Evolutionary conservation across 2,888 invertebrate genomes (phyloP).

Genomic region (Stratiomys singularior): DNA sequence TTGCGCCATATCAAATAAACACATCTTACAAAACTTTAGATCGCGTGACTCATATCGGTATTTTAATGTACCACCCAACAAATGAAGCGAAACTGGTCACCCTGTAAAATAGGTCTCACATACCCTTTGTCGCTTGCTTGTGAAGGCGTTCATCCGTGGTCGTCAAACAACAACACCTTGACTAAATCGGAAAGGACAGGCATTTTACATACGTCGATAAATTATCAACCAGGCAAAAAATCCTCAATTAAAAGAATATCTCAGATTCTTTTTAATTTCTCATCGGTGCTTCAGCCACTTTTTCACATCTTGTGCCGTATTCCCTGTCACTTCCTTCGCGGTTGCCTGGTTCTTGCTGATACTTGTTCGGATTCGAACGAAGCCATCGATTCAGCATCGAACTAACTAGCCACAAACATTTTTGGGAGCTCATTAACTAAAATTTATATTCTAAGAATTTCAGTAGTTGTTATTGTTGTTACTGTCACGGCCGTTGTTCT

Average conservation of each 20-base stretch:
- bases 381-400: slow-evolving; percentile 29
- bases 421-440: slow-evolving; percentile 36
- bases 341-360: not conserved
- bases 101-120: not conserved
- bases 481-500: not conserved
- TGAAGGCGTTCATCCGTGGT: not conserved
- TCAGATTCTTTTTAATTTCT: slow-evolving; percentile 15
- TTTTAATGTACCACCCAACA: too few species aligned
- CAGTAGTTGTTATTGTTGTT: not conserved
- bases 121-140: not conserved
- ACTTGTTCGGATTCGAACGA: not conserved
- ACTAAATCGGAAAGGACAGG: slow-evolving; percentile 36
- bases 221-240: slow-evolving; percentile 13
- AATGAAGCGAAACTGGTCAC: not conserved
- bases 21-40: too few species aligned
- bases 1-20: too few species aligned
- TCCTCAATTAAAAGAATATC: slow-evolving; percentile 36
- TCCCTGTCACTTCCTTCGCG: not conserved
- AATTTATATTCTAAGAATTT: slow-evolving; percentile 40
- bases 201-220: slow-evolving; percentile 36
- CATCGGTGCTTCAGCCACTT: not conserved
- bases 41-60: too few species aligned
- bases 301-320: not conserved
- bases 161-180: slow-evolving; percentile 11
- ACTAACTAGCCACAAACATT: slow-evolving; percentile 37